Evolutionary conservation across 2,888 invertebrate genomes (phyloP), one percentile per base, ranked within the genome.

Genomic region (Sussaba pulchella): DNA sequence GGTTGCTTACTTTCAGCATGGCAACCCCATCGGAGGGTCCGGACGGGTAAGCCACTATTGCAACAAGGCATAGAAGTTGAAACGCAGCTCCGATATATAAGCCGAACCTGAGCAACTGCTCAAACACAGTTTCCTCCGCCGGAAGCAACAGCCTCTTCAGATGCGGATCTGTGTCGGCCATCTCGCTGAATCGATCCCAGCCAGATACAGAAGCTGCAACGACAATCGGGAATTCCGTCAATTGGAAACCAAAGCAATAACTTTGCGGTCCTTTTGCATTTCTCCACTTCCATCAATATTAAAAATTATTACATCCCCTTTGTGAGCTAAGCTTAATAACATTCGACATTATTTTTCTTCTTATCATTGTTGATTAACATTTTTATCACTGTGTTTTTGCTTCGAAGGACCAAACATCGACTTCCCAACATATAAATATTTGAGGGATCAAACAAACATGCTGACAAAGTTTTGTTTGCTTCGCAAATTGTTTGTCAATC

Each of bases 11-110:
- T 88, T 92, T 92, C 0, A 92, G 83, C 26, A 91, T 88, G 39
- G 91, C 85, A 14, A 90, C 88, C 8, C 91, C 89, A 74, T 92
- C 92, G 2, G 89, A 88, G 10, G 91, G 90, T 70, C 90, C 90
- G 41, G 88, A 86, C 75, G 91, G 91, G 83, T 90, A 94, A 78
- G 97, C 94, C 61, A 98, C 95, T 84, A 97, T 97, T 19, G 97
- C 96, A 64, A 96, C 94, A 82, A 98, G 94, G 89, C 98, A 98
- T 21, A 96, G 93, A 73, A 98, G 92, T 92, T 98, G 98, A 89
- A 98, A 98, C n/a, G 97, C 94, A 14, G 98, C 98, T 4, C 97
- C 97, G 43, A 97, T 93, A 88, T 97, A 97, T 4, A 98, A 93
- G 12, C 98, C 97, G 91, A 91, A 89, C 84, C 90, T 89, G 69